Percentiles rank a stretch among this genome's conserved stretches.
Evolutionary conservation across 2,113 vertebrate genomes (phyloP).

Genomic region (Pituophis catenifer): DNA sequence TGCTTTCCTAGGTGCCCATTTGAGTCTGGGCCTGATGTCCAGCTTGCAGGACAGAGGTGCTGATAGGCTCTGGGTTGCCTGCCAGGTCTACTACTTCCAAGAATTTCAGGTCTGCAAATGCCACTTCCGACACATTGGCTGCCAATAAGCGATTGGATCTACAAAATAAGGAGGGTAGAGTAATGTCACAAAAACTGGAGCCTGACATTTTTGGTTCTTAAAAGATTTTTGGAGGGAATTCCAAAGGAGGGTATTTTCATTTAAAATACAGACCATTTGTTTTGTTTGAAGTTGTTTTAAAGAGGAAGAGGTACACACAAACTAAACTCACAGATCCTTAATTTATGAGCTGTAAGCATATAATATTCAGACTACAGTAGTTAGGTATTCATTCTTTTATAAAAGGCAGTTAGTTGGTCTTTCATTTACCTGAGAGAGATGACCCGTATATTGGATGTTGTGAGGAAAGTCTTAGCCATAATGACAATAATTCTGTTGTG

Average conservation of each 20-base stretch:
- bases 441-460: constrained; percentile 42
- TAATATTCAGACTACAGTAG: background rate
- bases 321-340: background rate
- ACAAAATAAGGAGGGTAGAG: background rate
- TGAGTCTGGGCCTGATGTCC: background rate
- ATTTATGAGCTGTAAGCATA: background rate
- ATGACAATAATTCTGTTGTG: constrained; percentile 59
- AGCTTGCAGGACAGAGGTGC: constrained; percentile 28
- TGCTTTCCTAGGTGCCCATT: background rate
- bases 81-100: constrained; percentile 55
- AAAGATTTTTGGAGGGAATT: background rate
- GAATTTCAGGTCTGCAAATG: constrained; percentile 54
- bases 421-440: constrained; percentile 60
- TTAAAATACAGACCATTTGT: background rate
- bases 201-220: background rate
- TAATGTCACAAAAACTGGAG: background rate
- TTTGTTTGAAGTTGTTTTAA: background rate
- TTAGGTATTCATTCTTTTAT: background rate
- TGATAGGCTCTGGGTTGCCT: constrained; percentile 52
- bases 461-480: constrained; percentile 57
- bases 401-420: no score
- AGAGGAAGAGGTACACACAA: background rate
- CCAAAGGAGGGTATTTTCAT: background rate
- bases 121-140: constrained; percentile 38
- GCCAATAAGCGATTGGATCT: constrained; percentile 58